A percentile compares a stretch with the other conserved stretches of the same genome.
Evolutionary conservation across 2,113 vertebrate genomes (phyloP).

Genomic region (Bubo blakistoni): DNA sequence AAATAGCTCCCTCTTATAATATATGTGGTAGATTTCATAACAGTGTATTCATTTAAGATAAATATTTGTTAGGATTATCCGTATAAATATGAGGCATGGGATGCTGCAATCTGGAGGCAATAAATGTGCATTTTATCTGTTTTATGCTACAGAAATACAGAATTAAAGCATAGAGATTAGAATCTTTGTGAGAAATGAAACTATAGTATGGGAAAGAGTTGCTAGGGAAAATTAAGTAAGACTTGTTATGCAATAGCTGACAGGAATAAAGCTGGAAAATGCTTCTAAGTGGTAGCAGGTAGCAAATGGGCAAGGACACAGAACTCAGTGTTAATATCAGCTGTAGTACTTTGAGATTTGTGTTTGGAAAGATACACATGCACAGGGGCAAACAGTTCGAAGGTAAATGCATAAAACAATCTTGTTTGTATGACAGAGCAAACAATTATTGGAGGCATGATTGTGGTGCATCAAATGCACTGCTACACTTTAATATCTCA

Average conservation of each 20-base stretch:
- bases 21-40: background rate
- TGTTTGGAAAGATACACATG: background rate
- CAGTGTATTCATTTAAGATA: background rate
- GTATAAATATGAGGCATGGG: background rate
- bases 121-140: background rate
- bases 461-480: background rate
- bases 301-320: background rate
- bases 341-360: background rate
- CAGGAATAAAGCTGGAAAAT: background rate
- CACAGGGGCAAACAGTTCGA: background rate
- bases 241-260: background rate
- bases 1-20: background rate
- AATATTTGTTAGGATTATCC: background rate
- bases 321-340: background rate
- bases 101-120: background rate
- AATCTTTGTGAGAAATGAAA: background rate
- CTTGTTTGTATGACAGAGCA: background rate
- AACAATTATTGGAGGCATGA: background rate
- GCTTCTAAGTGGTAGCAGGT: background rate
- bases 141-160: background rate
- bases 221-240: background rate
- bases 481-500: background rate
- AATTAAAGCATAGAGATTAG: background rate
- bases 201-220: background rate
- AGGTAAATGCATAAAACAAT: background rate